These are phyloP conservation scores for Indri indri DNA, from an alignment of 2,113 vertebrate species.

Conservation along the genomic window DNA sequence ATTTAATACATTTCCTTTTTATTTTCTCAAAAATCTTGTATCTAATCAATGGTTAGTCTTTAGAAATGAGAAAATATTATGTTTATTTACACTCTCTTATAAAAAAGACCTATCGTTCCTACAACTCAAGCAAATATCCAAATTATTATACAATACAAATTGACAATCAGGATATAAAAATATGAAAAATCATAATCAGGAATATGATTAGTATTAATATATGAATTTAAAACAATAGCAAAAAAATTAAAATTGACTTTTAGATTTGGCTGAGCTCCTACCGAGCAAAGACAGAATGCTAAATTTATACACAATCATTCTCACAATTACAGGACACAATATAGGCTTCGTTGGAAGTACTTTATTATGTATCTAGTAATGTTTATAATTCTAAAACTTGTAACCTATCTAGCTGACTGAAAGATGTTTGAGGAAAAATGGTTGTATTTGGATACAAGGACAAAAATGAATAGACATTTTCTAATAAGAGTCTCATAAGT, in stretches of 20 bases:
- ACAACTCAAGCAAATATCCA: not conserved
- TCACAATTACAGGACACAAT: not conserved
- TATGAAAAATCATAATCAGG: not conserved
- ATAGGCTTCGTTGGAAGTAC: not conserved
- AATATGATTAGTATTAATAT: not conserved
- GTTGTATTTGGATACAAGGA: not conserved
- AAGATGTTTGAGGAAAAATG: not conserved
- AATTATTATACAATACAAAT: not conserved
- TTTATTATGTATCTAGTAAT: not conserved
- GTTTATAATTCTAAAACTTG: not conserved
- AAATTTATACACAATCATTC: not conserved
- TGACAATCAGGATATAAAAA: not conserved
- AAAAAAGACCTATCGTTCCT: not conserved
- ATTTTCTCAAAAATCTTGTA: not conserved
- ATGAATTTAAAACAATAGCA: not conserved
- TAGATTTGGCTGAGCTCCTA: fast-evolving
- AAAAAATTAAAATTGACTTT: not conserved
- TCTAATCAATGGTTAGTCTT: not conserved
- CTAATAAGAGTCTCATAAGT: not conserved
- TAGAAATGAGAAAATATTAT: not conserved
- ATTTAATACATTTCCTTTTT: not conserved
- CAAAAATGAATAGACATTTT: not conserved
- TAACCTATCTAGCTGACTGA: not conserved
- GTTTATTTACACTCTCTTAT: not conserved
- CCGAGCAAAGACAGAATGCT: not conserved